Evolutionary conservation across 1,140 invertebrate genomes (phyloP), one percentile per base, ranked within the genome.

Genomic region (Contarinia nasturtii): DNA sequence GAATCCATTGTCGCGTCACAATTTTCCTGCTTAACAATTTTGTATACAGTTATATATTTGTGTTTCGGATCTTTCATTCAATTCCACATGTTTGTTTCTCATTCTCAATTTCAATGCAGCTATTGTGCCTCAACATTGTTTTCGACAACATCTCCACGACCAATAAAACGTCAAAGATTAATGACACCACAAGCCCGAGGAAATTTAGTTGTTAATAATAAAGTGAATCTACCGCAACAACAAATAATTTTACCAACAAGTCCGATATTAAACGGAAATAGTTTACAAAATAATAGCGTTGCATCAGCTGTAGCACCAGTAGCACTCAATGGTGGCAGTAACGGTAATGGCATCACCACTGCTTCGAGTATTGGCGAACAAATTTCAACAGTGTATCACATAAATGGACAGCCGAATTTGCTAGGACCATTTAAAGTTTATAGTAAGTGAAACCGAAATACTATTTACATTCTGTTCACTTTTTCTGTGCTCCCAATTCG

Each of bases 81-180:
- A 22, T 20, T 19, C 21, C 19, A 33, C 22, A 44, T 22, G 12
- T 44, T 44, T 27, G 11, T 21, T 33, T 20, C 15, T 12, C 18
- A 20, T 15, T 42, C 47, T 44, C 15, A 15, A 17, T 34, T 20
- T 40, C 18, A 51, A 59, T 64, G 50, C 61, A 73, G 75, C 62
- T 77, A 77, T 62, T 76, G 73, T 55, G 71, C 74, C 27, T 73
- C 73, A 45, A 68, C 73, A n/a, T 63, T 73, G 37, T 68, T 73
- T 49, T 63, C 66, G 0, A 54, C 51, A 49, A 61, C 62, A 38
- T 62, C 70, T 15, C 63, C 70, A 10, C 68, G 74, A 44, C 65
- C 73, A 45, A 64, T 75, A 52, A 76, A 77, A 55, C 65, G 75
- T 46, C 72, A 74, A 37, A 71, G 75, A 48, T 60, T 77, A 50